phyloP scores from a whole-genome alignment of 2,113 vertebrate genomes.

The Benthochromis sp. region DNA sequence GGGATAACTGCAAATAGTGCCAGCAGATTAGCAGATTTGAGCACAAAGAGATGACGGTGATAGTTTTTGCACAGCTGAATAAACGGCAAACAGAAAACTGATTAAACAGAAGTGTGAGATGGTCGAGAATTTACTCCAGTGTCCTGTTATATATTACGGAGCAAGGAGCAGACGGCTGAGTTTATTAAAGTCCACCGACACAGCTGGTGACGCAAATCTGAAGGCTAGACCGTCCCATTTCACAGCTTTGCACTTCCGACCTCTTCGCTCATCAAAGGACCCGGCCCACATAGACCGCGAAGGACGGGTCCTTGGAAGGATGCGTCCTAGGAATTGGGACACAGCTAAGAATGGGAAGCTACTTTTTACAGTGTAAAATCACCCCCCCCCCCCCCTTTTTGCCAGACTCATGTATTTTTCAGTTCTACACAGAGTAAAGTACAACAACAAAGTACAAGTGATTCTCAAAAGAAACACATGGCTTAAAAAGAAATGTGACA shows the following conservation, averaged over 20 bases:
- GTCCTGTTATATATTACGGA: background rate
- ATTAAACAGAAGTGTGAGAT: fast-evolving
- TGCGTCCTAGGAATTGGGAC: background rate
- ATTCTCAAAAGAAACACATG: background rate
- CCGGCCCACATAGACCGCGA: fast-evolving
- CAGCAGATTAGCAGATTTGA: background rate
- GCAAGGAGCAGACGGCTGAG: background rate
- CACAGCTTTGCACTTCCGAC: background rate
- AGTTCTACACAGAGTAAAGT: fast-evolving
- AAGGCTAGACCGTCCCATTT: background rate
- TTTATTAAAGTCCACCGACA: background rate
- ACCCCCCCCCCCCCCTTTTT: fast-evolving
- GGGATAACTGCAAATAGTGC: background rate
- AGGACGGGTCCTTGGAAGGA: fast-evolving
- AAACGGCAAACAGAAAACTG: background rate
- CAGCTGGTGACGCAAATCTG: background rate
- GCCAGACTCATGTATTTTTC: background rate
- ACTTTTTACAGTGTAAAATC: background rate
- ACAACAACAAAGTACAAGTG: background rate
- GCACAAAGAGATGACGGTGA: background rate
- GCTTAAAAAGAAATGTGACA: background rate
- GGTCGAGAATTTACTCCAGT: fast-evolving
- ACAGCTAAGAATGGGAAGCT: background rate
- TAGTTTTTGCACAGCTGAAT: background rate
- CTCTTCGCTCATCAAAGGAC: background rate